Evolutionary conservation across 2,113 vertebrate species (phyloP).

Genomic region (Dromas ardeola): DNA sequence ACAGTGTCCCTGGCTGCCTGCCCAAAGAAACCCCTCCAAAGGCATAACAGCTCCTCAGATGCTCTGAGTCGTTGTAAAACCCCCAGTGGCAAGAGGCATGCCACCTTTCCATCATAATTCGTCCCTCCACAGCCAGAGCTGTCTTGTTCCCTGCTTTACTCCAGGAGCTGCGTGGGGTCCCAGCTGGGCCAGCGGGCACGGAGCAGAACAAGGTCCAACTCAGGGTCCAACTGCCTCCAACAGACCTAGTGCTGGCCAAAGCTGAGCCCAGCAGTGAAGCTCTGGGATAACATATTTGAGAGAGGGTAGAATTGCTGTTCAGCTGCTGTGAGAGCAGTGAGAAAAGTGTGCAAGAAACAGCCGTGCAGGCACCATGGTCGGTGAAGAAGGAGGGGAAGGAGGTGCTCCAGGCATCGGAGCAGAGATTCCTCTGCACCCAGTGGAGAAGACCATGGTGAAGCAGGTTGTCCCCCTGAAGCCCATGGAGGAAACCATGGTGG

Average conservation of each 20-base stretch:
- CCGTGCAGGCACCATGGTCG: accelerated
- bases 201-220: background rate
- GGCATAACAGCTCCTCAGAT: accelerated
- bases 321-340: background rate
- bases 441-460: background rate
- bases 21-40: background rate
- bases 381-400: background rate
- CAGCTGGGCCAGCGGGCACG: accelerated
- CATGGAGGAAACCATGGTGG: too few species aligned
- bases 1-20: background rate
- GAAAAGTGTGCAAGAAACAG: accelerated
- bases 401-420: background rate
- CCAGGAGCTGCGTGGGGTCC: background rate
- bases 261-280: background rate
- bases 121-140: background rate
- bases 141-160: background rate
- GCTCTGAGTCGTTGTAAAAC: accelerated
- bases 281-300: background rate
- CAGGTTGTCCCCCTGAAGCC: background rate
- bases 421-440: background rate
- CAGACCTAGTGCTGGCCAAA: background rate
- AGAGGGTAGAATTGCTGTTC: background rate
- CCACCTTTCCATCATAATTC: accelerated
- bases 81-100: background rate
- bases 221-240: background rate